Conservation (phyloP, 1,140 invertebrate genomes). For the Zeugodacus cucurbitae region DNA sequence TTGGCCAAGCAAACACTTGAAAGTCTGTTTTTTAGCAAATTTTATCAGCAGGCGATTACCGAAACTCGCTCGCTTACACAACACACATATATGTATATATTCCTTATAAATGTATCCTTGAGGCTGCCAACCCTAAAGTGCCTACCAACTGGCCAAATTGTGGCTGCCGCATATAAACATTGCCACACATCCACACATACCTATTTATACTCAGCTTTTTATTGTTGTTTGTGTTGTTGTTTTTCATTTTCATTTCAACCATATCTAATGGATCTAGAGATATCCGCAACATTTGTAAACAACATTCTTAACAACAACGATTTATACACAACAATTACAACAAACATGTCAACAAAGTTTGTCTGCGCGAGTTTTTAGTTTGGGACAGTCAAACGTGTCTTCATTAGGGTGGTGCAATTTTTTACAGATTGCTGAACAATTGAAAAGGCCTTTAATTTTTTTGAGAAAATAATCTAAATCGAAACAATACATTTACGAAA, state of each 20-base stretch:
- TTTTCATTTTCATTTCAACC: background rate
- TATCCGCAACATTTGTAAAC: slow-evolving; percentile 38
- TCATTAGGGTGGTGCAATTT: background rate
- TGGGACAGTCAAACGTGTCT: background rate
- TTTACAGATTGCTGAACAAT: background rate
- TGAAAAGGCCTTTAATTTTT: too few species aligned
- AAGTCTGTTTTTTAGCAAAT: slow-evolving; percentile 32
- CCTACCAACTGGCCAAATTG: slow-evolving; percentile 1
- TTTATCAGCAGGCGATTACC: slow-evolving; percentile 27
- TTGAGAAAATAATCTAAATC: too few species aligned
- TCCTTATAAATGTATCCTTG: background rate
- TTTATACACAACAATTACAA: background rate
- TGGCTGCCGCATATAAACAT: background rate
- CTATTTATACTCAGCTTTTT: background rate
- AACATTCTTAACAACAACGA: slow-evolving; percentile 22
- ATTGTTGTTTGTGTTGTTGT: background rate
- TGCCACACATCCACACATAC: background rate
- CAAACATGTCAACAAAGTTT: slow-evolving; percentile 25
- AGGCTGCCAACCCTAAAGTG: background rate
- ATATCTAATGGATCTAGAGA: slow-evolving; percentile 38
- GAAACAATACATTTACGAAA: too few species aligned
- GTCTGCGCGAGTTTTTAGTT: background rate
- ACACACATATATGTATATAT: background rate
- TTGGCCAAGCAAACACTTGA: slow-evolving; percentile 28
- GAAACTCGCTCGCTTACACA: background rate